Evolutionary conservation across 64 coral and sea anemone species (phyloP).

Genomic region (Cladopsammia gracilis): DNA sequence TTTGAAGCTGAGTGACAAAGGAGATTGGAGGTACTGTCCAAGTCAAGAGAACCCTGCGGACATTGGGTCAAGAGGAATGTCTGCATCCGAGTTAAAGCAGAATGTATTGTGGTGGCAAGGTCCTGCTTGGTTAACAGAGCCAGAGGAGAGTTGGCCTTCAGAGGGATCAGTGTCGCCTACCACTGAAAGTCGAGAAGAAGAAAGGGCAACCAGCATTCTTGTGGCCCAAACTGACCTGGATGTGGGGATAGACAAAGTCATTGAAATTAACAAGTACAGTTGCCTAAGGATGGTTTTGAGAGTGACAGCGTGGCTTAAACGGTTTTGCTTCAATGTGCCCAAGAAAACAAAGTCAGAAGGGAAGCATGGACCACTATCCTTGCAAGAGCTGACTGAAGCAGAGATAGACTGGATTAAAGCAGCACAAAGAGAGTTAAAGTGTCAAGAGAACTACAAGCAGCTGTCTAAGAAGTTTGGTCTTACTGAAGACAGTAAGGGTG

Average conservation of each 20-base stretch:
- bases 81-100: too few relatives aligned
- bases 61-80: too few relatives aligned
- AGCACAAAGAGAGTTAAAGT: conserved; percentile 1
- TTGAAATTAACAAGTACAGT: neutral
- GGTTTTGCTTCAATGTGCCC: neutral
- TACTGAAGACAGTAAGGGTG: conserved; percentile 36
- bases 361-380: neutral
- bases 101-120: too few relatives aligned
- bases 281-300: neutral
- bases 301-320: neutral
- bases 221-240: neutral
- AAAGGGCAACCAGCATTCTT: neutral
- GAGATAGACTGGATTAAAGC: conserved; percentile 13
- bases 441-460: conserved; percentile 15
- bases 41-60: too few relatives aligned
- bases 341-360: neutral
- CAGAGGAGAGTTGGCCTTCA: too few relatives aligned
- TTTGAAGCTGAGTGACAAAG: too few relatives aligned
- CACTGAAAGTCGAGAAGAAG: neutral
- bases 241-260: neutral
- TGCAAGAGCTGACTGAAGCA: neutral
- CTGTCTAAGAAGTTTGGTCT: conserved; percentile 49
- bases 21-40: too few relatives aligned
- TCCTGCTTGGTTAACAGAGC: too few relatives aligned
- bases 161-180: neutral